phyloP scores from a whole-genome alignment of 2,797 vertebrate species.

The Diceros bicornis region DNA sequence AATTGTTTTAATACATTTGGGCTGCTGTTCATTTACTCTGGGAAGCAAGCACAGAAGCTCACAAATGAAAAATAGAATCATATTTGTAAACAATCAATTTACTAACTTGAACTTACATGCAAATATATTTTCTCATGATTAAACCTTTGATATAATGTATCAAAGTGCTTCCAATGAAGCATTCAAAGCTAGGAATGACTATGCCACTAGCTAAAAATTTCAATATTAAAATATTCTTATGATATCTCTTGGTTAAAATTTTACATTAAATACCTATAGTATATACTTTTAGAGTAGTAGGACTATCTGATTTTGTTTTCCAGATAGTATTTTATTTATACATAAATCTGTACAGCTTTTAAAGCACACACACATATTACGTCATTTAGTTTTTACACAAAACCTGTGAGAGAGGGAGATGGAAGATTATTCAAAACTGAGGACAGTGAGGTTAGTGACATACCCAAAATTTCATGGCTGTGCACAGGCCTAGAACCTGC shows the following conservation, averaged over 20 bases:
- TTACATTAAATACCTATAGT: background rate
- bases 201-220: background rate
- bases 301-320: slow-evolving; percentile 12
- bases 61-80: slow-evolving; percentile 24
- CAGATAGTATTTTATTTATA: background rate
- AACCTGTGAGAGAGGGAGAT: background rate
- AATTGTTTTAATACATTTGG: slow-evolving; percentile 26
- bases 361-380: background rate
- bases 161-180: background rate
- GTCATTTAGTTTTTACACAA: background rate
- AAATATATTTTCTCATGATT: slow-evolving; percentile 53
- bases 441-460: background rate
- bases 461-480: background rate
- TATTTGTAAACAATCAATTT: slow-evolving; percentile 41
- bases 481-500: background rate
- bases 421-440: background rate
- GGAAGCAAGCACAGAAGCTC: slow-evolving; percentile 42
- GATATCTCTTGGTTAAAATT: slow-evolving; percentile 31
- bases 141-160: slow-evolving; percentile 8
- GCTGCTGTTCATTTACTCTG: slow-evolving; percentile 39
- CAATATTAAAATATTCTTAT: background rate
- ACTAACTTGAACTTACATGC: slow-evolving; percentile 9
- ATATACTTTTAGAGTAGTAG: background rate
- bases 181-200: background rate
- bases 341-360: background rate